These are phyloP conservation scores for Mus spretus DNA, from an alignment of 2,797 vertebrate genomes.

Conservation along the genomic window DNA sequence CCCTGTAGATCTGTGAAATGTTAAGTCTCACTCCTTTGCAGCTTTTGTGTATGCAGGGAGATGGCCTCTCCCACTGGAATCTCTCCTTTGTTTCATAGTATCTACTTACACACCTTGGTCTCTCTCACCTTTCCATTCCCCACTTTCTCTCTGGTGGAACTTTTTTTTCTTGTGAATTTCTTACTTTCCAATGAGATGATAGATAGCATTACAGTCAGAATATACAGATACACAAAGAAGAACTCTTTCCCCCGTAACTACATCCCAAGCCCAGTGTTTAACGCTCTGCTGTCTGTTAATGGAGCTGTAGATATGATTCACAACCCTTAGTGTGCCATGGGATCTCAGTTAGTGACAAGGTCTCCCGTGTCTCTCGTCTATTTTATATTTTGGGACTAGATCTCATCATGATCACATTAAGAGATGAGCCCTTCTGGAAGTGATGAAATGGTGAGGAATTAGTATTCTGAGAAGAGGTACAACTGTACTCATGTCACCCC, in stretches of 20 bases:
- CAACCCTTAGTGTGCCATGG: rapidly evolving
- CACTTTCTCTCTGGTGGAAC: background rate
- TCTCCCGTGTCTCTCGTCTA: background rate
- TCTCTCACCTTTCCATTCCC: background rate
- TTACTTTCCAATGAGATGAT: background rate
- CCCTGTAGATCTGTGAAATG: background rate
- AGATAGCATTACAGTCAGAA: background rate
- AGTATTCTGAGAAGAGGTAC: background rate
- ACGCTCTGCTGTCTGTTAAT: background rate
- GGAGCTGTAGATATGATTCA: background rate
- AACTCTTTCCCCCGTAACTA: background rate
- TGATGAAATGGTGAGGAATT: background rate
- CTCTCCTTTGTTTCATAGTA: background rate
- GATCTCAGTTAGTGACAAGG: background rate
- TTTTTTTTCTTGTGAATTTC: background rate
- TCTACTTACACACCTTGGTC: background rate
- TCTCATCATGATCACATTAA: background rate
- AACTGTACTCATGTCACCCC: background rate
- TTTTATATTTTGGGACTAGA: background rate
- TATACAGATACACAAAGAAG: background rate
- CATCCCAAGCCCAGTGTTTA: background rate
- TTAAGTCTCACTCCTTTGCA: background rate
- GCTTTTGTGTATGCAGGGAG: background rate
- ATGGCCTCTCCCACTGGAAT: background rate
- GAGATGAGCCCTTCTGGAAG: background rate